Conservation (phyloP, 2,113 vertebrate species). For the Stigmatopora argus region DNA sequence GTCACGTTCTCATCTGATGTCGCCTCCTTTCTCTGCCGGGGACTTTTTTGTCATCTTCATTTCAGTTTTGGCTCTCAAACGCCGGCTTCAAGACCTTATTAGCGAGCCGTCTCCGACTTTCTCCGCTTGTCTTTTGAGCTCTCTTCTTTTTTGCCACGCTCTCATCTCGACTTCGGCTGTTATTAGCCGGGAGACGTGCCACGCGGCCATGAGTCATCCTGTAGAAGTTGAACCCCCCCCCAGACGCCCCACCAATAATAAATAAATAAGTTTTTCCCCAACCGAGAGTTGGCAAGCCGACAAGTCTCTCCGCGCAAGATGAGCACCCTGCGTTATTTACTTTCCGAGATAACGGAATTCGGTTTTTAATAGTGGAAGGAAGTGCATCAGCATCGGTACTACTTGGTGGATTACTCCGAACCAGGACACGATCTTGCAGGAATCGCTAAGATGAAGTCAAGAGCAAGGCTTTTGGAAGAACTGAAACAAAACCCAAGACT, state of each 20-base stretch:
- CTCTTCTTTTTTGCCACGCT: not conserved
- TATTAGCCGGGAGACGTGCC: conserved; percentile 50
- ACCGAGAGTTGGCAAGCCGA: conserved; percentile 5
- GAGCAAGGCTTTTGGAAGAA: too few species aligned
- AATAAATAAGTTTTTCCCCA: conserved; percentile 1
- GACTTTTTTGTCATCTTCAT: conserved; percentile 51
- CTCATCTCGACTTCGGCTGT: conserved; percentile 45
- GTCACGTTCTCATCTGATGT: conserved; percentile 29
- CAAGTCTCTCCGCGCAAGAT: conserved; percentile 11
- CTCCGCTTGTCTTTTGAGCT: not conserved
- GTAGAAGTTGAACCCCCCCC: conserved; percentile 32
- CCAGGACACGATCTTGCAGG: too few species aligned
- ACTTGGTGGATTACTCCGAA: too few species aligned
- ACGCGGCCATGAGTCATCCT: conserved; percentile 42
- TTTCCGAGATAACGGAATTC: not conserved
- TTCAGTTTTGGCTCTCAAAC: conserved; percentile 38
- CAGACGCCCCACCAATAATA: not conserved
- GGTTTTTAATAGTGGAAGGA: not conserved
- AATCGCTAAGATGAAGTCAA: too few species aligned
- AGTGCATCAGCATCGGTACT: not conserved
- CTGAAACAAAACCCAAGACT: too few species aligned
- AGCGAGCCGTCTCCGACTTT: conserved; percentile 25
- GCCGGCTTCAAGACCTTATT: conserved; percentile 42
- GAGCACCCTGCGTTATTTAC: not conserved
- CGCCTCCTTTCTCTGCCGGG: conserved; percentile 17